Percentiles rank a stretch among this genome's conserved stretches.
Evolutionary conservation across 2,113 vertebrate species (phyloP).

Genomic region (Chloroceryle aenea): DNA sequence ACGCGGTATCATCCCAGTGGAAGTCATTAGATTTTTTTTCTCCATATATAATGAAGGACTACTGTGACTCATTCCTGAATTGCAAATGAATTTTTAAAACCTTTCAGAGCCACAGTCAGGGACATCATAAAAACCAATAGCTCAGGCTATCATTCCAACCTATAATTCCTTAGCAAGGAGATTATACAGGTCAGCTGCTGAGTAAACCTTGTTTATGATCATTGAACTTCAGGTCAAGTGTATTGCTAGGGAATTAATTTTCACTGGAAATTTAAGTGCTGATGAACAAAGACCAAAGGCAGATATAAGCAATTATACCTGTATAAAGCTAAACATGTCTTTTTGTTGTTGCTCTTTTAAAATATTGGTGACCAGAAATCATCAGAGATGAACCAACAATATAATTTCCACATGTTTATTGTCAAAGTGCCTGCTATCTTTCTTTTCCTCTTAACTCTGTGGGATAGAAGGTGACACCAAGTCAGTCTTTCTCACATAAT

Average conservation of each 20-base stretch:
- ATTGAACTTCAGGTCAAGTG: background rate
- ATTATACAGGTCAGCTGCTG: background rate
- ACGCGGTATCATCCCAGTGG: conserved; percentile 29
- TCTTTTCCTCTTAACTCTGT: background rate
- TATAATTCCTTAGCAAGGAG: background rate
- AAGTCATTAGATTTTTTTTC: conserved; percentile 55
- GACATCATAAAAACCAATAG: background rate
- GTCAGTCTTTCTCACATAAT: background rate
- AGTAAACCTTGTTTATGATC: background rate
- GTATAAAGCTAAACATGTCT: background rate
- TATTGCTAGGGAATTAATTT: background rate
- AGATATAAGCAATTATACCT: background rate
- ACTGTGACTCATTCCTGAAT: conserved; percentile 46
- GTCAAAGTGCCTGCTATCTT: background rate
- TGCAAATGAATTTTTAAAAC: conserved; percentile 61
- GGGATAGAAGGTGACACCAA: background rate
- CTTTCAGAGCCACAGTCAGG: background rate
- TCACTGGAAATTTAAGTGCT: background rate
- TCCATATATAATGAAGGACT: conserved; percentile 49
- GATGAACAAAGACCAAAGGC: background rate
- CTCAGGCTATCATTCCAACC: background rate
- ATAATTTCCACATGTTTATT: background rate
- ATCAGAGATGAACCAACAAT: background rate
- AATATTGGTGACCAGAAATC: background rate
- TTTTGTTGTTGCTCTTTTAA: background rate